These are phyloP conservation scores for Napeogenes sylphis DNA, from an alignment of 2,888 invertebrate species.

Conservation along the genomic window DNA sequence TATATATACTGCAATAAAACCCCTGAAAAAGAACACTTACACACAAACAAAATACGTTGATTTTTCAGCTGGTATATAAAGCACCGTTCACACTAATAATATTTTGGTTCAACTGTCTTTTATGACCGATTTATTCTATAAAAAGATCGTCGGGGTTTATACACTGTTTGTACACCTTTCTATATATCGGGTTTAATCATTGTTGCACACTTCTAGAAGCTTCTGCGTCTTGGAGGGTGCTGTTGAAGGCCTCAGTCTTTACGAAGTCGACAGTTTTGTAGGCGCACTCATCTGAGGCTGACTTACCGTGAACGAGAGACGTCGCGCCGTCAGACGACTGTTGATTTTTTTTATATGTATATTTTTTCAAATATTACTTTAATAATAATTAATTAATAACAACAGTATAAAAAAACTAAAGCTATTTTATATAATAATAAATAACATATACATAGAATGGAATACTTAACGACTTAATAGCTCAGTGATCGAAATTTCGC, in stretches of 20 bases:
- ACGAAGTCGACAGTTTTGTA: conserved; percentile 96
- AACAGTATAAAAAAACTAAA: too few species aligned
- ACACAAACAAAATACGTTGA: not conserved
- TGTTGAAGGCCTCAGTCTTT: conserved; percentile 95
- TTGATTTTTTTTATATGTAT: conserved; percentile 10
- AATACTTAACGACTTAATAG: too few species aligned
- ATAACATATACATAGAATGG: too few species aligned
- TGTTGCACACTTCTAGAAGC: conserved; percentile 73
- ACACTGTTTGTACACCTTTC: conserved; percentile 20
- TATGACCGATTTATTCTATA: conserved; percentile 16
- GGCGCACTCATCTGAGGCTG: conserved; percentile 72
- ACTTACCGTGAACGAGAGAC: conserved; percentile 49
- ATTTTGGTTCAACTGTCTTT: not conserved
- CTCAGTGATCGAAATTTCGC: too few species aligned
- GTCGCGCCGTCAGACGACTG: conserved; percentile 41
- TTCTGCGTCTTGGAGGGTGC: conserved; percentile 88
- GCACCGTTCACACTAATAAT: not conserved
- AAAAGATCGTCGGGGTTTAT: conserved; percentile 24
- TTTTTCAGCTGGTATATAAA: not conserved
- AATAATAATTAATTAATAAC: too few species aligned
- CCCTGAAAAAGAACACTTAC: not conserved
- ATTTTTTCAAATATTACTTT: too few species aligned
- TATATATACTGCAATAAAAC: not conserved
- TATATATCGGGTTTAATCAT: conserved; percentile 29
- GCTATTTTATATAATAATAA: too few species aligned